These are phyloP conservation scores for Heliconius aoede DNA, from an alignment of 2,888 invertebrate genomes.

Conservation along the genomic window DNA sequence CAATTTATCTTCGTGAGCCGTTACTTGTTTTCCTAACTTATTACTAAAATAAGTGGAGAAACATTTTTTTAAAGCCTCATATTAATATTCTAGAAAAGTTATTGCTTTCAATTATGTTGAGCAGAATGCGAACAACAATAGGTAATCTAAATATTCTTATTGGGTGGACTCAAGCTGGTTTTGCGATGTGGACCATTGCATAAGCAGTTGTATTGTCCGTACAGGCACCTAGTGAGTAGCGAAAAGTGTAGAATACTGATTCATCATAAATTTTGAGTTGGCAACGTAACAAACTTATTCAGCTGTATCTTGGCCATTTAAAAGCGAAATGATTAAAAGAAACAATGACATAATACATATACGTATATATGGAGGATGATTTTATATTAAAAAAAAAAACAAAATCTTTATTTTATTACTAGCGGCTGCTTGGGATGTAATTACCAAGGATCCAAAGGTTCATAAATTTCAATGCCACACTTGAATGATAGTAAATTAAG, in stretches of 20 bases:
- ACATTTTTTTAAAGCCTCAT: background rate
- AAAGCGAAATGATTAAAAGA: slow-evolving; percentile 21
- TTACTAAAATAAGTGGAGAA: background rate
- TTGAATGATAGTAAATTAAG: background rate
- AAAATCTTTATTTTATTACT: background rate
- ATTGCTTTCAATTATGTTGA: slow-evolving; percentile 24
- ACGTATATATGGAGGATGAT: background rate
- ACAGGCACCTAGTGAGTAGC: slow-evolving; percentile 56
- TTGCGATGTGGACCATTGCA: slow-evolving; percentile 71
- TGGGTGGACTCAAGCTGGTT: slow-evolving; percentile 46
- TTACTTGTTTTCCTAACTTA: background rate
- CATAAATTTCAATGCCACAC: background rate
- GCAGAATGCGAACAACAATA: slow-evolving; percentile 40
- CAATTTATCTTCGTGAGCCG: background rate
- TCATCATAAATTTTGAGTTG: slow-evolving; percentile 65
- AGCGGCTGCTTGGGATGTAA: background rate
- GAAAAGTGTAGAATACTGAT: slow-evolving; percentile 61
- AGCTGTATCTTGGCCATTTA: slow-evolving; percentile 60
- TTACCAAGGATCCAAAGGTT: background rate
- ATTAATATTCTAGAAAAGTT: background rate
- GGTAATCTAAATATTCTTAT: slow-evolving; percentile 47
- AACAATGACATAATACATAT: background rate
- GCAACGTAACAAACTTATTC: slow-evolving; percentile 65
- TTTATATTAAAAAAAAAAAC: background rate
- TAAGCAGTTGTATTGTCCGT: slow-evolving; percentile 66